phyloP scores from a whole-genome alignment of 2,113 vertebrate genomes.

The Sus scrofa region DNA sequence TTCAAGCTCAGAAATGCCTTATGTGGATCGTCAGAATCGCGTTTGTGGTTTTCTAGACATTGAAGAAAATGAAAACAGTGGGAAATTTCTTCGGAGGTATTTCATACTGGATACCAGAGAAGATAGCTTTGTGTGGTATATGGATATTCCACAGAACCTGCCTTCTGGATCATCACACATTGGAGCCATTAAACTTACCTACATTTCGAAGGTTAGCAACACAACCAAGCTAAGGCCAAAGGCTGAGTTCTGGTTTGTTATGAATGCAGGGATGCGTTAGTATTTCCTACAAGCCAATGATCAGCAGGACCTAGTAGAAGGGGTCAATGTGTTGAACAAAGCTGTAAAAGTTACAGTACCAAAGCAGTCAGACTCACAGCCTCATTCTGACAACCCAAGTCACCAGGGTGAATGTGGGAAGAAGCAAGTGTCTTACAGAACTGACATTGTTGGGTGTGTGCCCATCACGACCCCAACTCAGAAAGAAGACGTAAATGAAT shows the following conservation, averaged over 20 bases:
- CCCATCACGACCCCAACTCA: conserved; percentile 98
- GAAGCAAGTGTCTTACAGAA: conserved; percentile 97
- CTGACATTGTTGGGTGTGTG: conserved; percentile 97
- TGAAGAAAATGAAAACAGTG: conserved; percentile 97
- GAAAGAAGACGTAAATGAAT: conserved; percentile 92
- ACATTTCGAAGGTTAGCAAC: background rate
- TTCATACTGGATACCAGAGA: conserved; percentile 95
- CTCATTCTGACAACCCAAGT: conserved; percentile 91
- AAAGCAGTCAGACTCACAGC: conserved; percentile 93
- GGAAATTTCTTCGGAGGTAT: conserved; percentile 96
- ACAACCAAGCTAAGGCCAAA: background rate
- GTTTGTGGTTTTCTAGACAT: conserved; percentile 98
- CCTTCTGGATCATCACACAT: background rate
- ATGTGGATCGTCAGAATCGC: conserved; percentile 98
- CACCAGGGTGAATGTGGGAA: conserved; percentile 91
- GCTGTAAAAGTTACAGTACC: conserved; percentile 87
- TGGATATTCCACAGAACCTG: conserved; percentile 96
- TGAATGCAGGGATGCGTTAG: background rate
- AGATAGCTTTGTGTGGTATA: conserved; percentile 96
- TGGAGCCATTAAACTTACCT: background rate
- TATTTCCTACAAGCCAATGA: background rate
- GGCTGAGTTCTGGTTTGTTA: background rate
- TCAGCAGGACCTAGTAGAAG: background rate
- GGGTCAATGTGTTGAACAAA: background rate
- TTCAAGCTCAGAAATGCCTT: conserved; percentile 95